Evolutionary conservation across 2,888 invertebrate species (phyloP).

Genomic region (Pediacus dermestoides): DNA sequence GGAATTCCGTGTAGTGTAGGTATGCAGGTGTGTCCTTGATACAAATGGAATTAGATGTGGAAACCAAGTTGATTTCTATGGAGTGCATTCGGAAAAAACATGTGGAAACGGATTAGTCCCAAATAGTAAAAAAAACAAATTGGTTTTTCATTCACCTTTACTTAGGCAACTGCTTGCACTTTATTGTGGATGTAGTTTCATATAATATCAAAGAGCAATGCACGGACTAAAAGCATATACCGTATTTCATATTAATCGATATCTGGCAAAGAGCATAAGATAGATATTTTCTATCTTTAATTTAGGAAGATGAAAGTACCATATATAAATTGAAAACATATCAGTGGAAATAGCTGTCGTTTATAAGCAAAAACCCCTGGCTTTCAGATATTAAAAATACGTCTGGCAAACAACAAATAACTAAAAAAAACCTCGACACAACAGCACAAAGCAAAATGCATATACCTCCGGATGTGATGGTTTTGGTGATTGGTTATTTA

Average conservation of each 20-base stretch:
- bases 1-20: too few species aligned
- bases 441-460: neutral
- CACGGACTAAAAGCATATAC: constrained; percentile 3
- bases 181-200: constrained; percentile 2
- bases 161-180: constrained; percentile 3
- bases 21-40: too few species aligned
- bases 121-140: constrained; percentile 1
- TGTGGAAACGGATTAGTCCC: neutral
- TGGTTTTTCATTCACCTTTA: constrained; percentile 1
- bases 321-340: constrained; percentile 3
- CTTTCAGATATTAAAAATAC: constrained; percentile 2
- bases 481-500: constrained; percentile 2
- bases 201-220: constrained; percentile 2
- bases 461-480: neutral
- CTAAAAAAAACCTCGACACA: neutral
- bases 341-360: constrained; percentile 1
- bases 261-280: constrained; percentile 3
- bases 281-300: constrained; percentile 3
- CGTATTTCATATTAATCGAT: constrained; percentile 2
- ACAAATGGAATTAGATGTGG: too few species aligned
- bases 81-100: neutral
- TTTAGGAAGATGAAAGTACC: neutral
- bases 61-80: too few species aligned
- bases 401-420: neutral
- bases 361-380: neutral